Evolutionary conservation across 2,797 vertebrate species (phyloP).

Genomic region (Nasua narica): DNA sequence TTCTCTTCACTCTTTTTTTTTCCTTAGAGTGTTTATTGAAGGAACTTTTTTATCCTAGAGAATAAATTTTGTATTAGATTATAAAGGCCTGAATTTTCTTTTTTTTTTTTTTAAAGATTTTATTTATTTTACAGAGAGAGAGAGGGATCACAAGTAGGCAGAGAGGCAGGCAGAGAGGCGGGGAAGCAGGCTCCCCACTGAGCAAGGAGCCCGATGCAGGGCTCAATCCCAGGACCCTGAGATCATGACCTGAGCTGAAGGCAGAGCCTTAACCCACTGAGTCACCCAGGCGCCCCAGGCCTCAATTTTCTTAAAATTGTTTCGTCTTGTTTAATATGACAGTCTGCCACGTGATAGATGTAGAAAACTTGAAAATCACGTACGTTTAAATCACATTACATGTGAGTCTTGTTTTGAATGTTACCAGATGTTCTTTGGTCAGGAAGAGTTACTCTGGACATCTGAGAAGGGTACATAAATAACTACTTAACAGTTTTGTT

Average conservation of each 20-base stretch:
- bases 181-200: too few relatives aligned
- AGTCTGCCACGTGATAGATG: neutral
- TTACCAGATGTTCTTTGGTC: neutral
- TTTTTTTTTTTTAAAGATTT: too few relatives aligned
- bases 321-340: constrained; percentile 12
- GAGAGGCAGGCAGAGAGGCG: too few relatives aligned
- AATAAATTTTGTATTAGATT: constrained; percentile 2
- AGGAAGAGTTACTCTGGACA: neutral
- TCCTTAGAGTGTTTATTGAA: constrained; percentile 10
- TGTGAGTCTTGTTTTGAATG: neutral
- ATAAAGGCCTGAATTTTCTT: neutral
- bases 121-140: too few relatives aligned
- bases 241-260: too few relatives aligned
- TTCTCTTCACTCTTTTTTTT: neutral
- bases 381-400: neutral
- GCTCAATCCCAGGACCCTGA: too few relatives aligned
- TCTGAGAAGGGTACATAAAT: neutral
- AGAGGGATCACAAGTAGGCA: too few relatives aligned
- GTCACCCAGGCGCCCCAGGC: too few relatives aligned
- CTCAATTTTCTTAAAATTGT: neutral
- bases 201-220: too few relatives aligned
- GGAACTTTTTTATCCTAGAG: neutral
- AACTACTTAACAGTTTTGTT: neutral
- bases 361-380: neutral
- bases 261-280: too few relatives aligned